Base-by-base conservation (phyloP, 2,113 vertebrate genomes). In the Dipodomys merriami region DNA sequence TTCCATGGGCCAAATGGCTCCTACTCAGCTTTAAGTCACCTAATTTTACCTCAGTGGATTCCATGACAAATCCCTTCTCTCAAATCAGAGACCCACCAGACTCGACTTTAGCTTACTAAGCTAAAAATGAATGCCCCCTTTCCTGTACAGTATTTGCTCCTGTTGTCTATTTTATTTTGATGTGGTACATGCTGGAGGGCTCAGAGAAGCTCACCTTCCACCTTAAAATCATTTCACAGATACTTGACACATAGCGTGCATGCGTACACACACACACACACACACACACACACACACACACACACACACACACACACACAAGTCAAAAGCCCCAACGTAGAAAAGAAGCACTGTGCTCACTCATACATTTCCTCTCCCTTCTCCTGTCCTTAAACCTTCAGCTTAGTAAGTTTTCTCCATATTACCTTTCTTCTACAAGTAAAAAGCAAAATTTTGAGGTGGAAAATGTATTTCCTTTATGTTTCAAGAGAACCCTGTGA, bases 401-500 rank as follows among this genome's bases (percentile, higher is more conserved):
- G 49, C 33, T 69, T 10, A 5, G 12, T 18, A 46, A 29, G 12
- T 1, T 76, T 81, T 82, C 29, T 74, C 29, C 80, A 27, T 7
- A 57, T 65, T 12, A 65, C 30, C 65, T 33, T 23, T 29, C 62
- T 83, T 79, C 44, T 67, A 10, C 22, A 49, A 62, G 67, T 33
- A 16, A 91, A 86, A 7, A 77, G 10, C 23, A 68, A 39, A 71
- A 89, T 62, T 30, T 80, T 33, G 95, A 94, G 44, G 83, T 22
- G 46, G 20, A 85, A 73, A 30, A 1, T 46, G 0, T 65, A 18
- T 86, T 77, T 60, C 57, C 39, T 73, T 89, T 71, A 64, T 2
- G 35, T 69, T 76, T 44, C 6, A 79, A 64, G 80, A 88, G 82
- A 82, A 68, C 16, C 57, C 19, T 92, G 46, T 60, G 30, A 49